These are phyloP conservation scores for Sinocyclocheilus maitianheensis DNA, from an alignment of 2,113 vertebrate genomes.

Conservation along the genomic window DNA sequence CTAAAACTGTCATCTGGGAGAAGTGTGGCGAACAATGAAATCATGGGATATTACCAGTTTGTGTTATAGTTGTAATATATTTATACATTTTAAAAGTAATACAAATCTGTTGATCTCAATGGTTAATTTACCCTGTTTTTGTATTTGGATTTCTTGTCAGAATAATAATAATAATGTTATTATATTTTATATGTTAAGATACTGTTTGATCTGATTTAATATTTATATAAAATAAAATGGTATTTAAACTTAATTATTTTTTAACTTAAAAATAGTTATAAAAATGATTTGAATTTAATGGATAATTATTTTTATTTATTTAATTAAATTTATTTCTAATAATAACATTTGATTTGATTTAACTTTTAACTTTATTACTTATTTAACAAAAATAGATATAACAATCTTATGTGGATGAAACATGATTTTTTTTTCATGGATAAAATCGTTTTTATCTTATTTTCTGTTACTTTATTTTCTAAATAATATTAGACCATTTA, in stretches of 20 bases:
- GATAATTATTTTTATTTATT: not conserved
- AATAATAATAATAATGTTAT: not conserved
- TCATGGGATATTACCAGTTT: not conserved
- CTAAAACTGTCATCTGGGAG: too few species aligned
- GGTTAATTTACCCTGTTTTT: not conserved
- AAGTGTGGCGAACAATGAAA: constrained; percentile 8
- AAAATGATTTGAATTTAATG: not conserved
- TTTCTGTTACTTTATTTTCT: too few species aligned
- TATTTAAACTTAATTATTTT: not conserved
- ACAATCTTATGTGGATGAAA: too few species aligned
- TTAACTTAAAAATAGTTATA: not conserved
- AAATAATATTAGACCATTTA: too few species aligned
- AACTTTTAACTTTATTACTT: not conserved
- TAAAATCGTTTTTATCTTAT: too few species aligned
- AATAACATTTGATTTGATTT: not conserved
- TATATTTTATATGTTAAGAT: not conserved
- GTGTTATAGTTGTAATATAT: not conserved
- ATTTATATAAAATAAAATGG: not conserved
- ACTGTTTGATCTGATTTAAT: not conserved
- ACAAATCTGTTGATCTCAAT: not conserved
- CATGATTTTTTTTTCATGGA: too few species aligned
- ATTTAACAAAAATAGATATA: too few species aligned
- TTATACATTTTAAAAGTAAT: not conserved
- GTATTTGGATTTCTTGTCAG: not conserved
- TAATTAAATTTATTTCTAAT: too few species aligned